Conservation (phyloP, 1,140 invertebrate species). For the Heterodera carotae region DNA sequence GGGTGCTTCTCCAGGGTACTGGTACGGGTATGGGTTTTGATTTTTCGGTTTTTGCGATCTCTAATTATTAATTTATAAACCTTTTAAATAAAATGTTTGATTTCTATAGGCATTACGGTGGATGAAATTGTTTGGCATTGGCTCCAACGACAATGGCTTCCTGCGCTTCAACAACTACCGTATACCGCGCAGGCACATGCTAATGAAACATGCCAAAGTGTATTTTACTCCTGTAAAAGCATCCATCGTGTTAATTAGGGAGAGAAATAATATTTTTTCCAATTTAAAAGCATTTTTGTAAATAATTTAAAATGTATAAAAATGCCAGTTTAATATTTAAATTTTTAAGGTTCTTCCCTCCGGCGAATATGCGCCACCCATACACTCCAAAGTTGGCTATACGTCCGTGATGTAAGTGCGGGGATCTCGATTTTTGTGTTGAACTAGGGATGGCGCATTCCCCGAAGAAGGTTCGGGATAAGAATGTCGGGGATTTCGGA, state of each 20-base stretch:
- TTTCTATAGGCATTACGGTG: slow-evolving; percentile 79
- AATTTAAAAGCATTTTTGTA: too few species aligned
- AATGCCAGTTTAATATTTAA: neutral
- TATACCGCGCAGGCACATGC: slow-evolving; percentile 83
- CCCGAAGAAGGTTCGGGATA: too few species aligned
- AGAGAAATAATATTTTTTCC: too few species aligned
- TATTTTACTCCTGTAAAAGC: too few species aligned
- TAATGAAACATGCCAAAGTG: slow-evolving; percentile 85
- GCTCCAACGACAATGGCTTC: slow-evolving; percentile 78
- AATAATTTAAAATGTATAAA: slow-evolving; percentile 1
- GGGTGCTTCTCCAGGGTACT: too few species aligned
- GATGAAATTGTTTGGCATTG: slow-evolving; percentile 92
- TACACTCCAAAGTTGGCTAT: slow-evolving; percentile 83
- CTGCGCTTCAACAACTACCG: slow-evolving; percentile 55
- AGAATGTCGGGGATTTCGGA: too few species aligned
- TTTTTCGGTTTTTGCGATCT: too few species aligned
- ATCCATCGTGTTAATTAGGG: too few species aligned
- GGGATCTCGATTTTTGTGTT: too few species aligned
- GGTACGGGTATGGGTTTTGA: too few species aligned
- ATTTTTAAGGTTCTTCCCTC: slow-evolving; percentile 63
- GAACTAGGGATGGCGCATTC: too few species aligned
- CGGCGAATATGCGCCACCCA: slow-evolving; percentile 82
- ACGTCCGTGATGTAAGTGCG: slow-evolving; percentile 81
- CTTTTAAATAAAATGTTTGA: neutral
- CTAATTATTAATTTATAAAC: too few species aligned